Evolutionary conservation across 2,888 invertebrate genomes (phyloP).

Genomic region (Acanthosepion lycidas): DNA sequence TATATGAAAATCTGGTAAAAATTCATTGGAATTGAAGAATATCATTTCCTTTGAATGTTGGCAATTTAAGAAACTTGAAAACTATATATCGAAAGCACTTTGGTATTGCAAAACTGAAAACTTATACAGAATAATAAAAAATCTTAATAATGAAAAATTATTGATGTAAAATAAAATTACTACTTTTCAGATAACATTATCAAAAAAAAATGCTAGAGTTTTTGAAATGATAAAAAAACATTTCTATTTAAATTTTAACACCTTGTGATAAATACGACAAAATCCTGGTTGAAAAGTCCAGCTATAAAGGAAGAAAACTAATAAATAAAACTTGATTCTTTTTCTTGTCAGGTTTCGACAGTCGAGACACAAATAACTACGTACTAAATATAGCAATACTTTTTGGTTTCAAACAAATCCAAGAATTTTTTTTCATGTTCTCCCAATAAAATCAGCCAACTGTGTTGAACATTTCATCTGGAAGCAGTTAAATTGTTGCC

Average conservation of each 20-base stretch:
- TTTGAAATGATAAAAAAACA: neutral
- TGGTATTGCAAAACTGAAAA: too few species aligned
- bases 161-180: too few species aligned
- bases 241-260: neutral
- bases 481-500: neutral
- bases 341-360: too few species aligned
- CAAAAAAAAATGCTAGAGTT: too few species aligned
- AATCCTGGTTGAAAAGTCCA: neutral
- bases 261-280: neutral
- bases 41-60: too few species aligned
- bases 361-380: neutral
- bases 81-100: too few species aligned
- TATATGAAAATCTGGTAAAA: too few species aligned
- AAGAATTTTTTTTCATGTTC: neutral
- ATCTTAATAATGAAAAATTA: too few species aligned
- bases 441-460: neutral
- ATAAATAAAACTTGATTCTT: neutral
- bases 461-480: neutral
- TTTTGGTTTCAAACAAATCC: neutral
- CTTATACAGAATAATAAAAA: too few species aligned
- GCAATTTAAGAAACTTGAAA: too few species aligned
- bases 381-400: neutral
- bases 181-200: too few species aligned
- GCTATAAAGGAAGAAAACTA: neutral
- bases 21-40: too few species aligned